Percentiles rank a stretch among this genome's conserved stretches.
These are phyloP conservation scores for Grammomys surdaster DNA, from an alignment of 2,113 vertebrate genomes.

Conservation along the genomic window DNA sequence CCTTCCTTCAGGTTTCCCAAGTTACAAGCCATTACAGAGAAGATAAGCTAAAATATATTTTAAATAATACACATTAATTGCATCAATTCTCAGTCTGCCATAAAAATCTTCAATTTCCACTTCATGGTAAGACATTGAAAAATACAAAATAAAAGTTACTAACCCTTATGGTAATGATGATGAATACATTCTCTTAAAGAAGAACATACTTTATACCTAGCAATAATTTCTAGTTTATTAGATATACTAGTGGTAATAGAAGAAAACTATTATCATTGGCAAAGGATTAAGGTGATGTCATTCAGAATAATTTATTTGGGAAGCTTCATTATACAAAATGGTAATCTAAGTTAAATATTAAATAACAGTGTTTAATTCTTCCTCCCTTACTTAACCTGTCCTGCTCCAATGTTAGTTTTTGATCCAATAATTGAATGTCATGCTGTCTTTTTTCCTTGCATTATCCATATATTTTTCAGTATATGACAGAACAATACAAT, in stretches of 20 bases:
- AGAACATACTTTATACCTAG: not conserved
- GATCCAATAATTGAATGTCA: not conserved
- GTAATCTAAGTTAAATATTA: conserved; percentile 24
- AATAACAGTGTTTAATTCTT: not conserved
- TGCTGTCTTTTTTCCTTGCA: too few species aligned
- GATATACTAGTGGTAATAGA: not conserved
- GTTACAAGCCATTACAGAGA: not conserved
- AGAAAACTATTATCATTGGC: conserved; percentile 16
- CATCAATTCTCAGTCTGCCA: not conserved
- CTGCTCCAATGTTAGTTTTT: not conserved
- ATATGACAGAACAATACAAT: not conserved
- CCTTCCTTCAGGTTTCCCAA: not conserved
- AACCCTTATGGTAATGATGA: not conserved
- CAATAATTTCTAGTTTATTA: not conserved
- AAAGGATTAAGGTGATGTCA: not conserved
- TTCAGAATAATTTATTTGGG: not conserved
- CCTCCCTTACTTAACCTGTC: not conserved
- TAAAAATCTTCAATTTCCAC: not conserved
- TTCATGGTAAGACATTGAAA: not conserved
- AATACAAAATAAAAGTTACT: not conserved
- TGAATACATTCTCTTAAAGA: not conserved
- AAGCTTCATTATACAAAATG: conserved; percentile 30
- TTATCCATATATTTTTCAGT: too few species aligned
- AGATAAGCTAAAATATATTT: not conserved
- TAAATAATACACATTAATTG: conserved; percentile 9